phyloP scores from a whole-genome alignment of 2,888 invertebrate genomes.

The Spisula solida region DNA sequence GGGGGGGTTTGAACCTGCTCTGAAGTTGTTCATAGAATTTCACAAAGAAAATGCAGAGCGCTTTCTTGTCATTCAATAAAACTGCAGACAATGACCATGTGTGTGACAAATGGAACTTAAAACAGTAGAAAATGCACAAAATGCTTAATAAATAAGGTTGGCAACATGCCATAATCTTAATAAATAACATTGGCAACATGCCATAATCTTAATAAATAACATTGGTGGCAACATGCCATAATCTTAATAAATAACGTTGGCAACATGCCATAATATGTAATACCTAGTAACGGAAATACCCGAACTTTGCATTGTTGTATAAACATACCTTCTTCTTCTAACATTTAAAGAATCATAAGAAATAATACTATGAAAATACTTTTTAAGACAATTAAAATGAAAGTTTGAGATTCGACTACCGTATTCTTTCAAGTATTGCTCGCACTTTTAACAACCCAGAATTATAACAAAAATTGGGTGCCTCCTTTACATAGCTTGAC shows the following conservation, averaged over 20 bases:
- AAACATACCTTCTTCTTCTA: slow-evolving; percentile 5
- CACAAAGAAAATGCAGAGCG: no score
- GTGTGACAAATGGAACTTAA: neutral
- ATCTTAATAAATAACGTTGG: neutral
- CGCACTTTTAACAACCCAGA: no score
- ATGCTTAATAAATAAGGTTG: slow-evolving; percentile 9
- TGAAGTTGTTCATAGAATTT: no score
- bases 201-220: neutral
- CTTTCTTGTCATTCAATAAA: no score
- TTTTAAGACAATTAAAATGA: no score
- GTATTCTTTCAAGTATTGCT: no score
- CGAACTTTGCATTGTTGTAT: neutral
- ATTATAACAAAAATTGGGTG: no score
- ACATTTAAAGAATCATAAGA: neutral
- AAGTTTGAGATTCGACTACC: no score
- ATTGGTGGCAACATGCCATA: slow-evolving; percentile 20
- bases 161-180: neutral
- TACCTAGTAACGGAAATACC: neutral
- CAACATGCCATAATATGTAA: slow-evolving; percentile 16
- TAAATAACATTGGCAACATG: slow-evolving; percentile 8
- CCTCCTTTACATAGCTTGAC: no score
- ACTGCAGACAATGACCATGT: neutral
- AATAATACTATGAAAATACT: no score
- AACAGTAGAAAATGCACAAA: slow-evolving; percentile 14
- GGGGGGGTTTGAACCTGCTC: no score